Evolutionary conservation across 2,113 vertebrate genomes (phyloP).

Genomic region (Hyaena hyaena): DNA sequence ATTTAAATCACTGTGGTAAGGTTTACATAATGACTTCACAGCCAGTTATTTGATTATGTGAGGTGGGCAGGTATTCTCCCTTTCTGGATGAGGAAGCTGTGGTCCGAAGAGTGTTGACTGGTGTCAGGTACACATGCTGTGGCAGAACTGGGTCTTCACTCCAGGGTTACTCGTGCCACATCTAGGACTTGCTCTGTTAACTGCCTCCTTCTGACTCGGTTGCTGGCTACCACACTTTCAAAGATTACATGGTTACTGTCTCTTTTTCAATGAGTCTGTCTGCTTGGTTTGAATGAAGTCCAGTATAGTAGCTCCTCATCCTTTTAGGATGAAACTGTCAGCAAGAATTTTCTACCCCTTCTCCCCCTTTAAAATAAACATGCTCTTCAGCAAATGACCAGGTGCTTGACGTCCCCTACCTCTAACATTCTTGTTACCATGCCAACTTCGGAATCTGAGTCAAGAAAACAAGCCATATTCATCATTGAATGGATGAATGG

Average conservation of each 20-base stretch:
- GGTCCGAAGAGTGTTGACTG: not conserved
- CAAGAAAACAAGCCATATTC: not conserved
- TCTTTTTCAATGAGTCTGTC: conserved; percentile 17
- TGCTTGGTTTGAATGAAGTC: not conserved
- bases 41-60: not conserved
- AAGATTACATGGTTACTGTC: not conserved
- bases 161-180: not conserved
- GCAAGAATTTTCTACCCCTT: not conserved
- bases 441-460: not conserved
- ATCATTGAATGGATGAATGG: not conserved
- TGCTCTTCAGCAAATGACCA: not conserved
- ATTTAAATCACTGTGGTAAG: not conserved
- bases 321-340: conserved; percentile 10
- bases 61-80: not conserved
- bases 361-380: not conserved
- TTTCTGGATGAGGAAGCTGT: not conserved
- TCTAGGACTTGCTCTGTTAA: not conserved
- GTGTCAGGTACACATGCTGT: not conserved
- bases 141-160: not conserved
- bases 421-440: not conserved
- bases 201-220: not conserved
- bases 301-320: not conserved
- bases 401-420: not conserved
- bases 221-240: not conserved
- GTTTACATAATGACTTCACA: not conserved